Percentiles rank a stretch among this genome's conserved stretches.
These are phyloP conservation scores for Arge pagana DNA, from an alignment of 2,888 invertebrate genomes.

Conservation along the genomic window DNA sequence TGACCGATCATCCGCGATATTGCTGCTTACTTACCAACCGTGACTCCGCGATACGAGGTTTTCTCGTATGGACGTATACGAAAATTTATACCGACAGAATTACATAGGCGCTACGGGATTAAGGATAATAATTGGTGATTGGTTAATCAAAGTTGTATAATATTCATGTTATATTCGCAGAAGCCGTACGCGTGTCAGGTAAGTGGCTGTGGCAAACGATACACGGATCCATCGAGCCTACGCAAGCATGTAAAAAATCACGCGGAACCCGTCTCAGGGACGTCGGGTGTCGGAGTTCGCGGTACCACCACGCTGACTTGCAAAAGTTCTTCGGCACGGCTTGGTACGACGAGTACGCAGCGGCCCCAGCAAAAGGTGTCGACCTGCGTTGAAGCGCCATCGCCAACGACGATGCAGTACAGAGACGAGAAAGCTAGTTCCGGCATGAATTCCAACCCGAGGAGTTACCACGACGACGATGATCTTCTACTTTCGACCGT, in stretches of 20 bases:
- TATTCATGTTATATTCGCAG: slow-evolving; percentile 67
- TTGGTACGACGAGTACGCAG: neutral
- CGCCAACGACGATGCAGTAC: neutral
- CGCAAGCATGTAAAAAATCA: slow-evolving; percentile 93
- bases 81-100: no score
- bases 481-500: slow-evolving; percentile 33
- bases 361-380: slow-evolving; percentile 3
- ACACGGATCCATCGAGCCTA: slow-evolving; percentile 92
- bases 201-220: slow-evolving; percentile 84
- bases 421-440: neutral
- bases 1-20: no score
- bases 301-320: slow-evolving; percentile 23
- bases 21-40: no score
- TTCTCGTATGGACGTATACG: no score
- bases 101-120: no score
- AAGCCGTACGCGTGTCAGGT: slow-evolving; percentile 93
- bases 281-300: slow-evolving; percentile 13
- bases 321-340: slow-evolving; percentile 13
- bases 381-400: neutral
- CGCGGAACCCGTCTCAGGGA: slow-evolving; percentile 35
- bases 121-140: no score
- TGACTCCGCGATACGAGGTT: no score
- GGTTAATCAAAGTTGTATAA: no score
- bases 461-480: slow-evolving; percentile 32
- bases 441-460: neutral